Evolutionary conservation across 2,888 invertebrate genomes (phyloP), one percentile per base, ranked within the genome.

Genomic region (Leptodirus hochenwartii): DNA sequence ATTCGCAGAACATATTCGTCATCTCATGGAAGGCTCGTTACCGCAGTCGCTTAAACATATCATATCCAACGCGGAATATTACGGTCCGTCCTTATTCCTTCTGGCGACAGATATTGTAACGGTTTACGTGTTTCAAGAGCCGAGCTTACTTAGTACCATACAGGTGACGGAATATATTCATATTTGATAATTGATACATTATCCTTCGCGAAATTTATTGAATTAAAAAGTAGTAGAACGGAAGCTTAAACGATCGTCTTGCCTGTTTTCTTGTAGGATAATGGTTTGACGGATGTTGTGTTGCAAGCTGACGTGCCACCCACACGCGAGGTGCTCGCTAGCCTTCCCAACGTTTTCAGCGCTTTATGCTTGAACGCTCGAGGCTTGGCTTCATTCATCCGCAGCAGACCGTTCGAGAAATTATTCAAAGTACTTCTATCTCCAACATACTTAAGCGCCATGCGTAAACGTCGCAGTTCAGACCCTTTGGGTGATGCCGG

Each of bases 1-100:
- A 0, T 80, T 82, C 50, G 68, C 78, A 1, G 81, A 81, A 44
- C 77, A 74, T 40, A 80, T 80, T 46, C 62, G 82, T 24, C 80
- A 81, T 46, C 69, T 87, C 15, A 87, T 87, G 84, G 84, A 85
- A 51, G 81, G 79, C 2, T 73, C 75, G 13, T 51, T 87, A 35
- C 82, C 85, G 1, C 64, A 67, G 25, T 78, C 81, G 1, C 50
- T 87, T 36, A 77, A 79, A 41, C 75, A 76, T 44, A 79, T 88
- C 16, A 80, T 88, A 37, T 80, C 81, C 39, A 85, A 87, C 56
- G 78, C 82, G 0, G 84, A 85, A 46, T 88, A 84, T 50, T 87
- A 87, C 49, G 85, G 85, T 1, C 76, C 84, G 8, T 82, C 82
- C 1, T 53, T 88, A 29, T 87, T 85, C 52, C 56, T 84, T 17